phyloP scores from a whole-genome alignment of 2,888 invertebrate genomes.

The Aphodius granarius region DNA sequence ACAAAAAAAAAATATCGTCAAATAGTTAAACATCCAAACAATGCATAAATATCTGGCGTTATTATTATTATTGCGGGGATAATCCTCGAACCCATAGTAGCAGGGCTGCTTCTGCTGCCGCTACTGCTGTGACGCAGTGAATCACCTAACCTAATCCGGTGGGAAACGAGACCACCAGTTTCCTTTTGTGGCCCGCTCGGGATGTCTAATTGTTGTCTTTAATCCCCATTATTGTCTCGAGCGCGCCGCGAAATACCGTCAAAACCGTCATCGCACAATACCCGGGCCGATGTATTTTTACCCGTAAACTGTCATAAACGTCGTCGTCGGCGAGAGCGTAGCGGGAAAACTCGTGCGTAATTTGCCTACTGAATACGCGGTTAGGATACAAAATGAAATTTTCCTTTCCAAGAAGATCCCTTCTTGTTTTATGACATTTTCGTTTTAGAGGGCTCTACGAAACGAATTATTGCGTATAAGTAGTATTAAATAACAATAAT shows the following conservation, averaged over 20 bases:
- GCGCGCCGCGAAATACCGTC: conserved; percentile 48
- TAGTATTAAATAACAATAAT: too few relatives aligned
- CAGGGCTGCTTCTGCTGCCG: conserved; percentile 1
- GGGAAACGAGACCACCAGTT: conserved; percentile 51
- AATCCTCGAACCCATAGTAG: conserved; percentile 20
- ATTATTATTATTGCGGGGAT: conserved; percentile 25
- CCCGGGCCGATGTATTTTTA: conserved; percentile 39
- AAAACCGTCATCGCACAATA: conserved; percentile 49
- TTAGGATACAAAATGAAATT: not conserved
- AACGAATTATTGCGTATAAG: too few relatives aligned
- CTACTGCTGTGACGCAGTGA: conserved; percentile 45
- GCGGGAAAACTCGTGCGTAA: conserved; percentile 22
- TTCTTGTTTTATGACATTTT: not conserved
- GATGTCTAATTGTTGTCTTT: conserved; percentile 51
- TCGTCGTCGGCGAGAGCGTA: conserved; percentile 38
- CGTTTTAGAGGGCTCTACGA: too few relatives aligned
- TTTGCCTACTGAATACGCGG: conserved; percentile 3
- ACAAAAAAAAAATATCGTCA: not conserved
- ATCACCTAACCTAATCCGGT: conserved; percentile 53
- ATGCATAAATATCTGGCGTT: conserved; percentile 28
- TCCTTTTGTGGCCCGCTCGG: conserved; percentile 32
- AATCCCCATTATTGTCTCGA: conserved; percentile 54
- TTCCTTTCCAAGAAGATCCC: not conserved
- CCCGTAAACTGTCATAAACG: conserved; percentile 42
- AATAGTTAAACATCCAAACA: conserved; percentile 27